Evolutionary conservation across 2,113 vertebrate species (phyloP), one percentile per base, ranked within the genome.

Genomic region (Dunckerocampus dactyliophorus): DNA sequence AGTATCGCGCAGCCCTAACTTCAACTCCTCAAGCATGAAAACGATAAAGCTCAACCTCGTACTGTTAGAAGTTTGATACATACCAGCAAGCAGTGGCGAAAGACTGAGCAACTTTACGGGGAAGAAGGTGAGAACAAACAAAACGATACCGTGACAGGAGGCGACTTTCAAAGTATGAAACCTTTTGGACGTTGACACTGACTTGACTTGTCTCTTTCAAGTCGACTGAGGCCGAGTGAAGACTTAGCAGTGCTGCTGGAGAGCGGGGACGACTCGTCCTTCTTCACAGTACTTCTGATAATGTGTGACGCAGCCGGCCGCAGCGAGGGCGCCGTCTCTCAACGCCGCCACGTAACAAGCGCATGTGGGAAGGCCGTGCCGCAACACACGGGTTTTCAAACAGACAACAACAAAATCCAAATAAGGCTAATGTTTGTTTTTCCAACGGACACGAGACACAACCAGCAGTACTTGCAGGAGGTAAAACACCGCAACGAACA

Each of bases 231-330:
- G 47, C 47, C 54, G 63, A 72, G 71, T 46, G 43, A 15, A 72
- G 43, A 61, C 58, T 67, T 59, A 58, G 70, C 76, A 80, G 76
- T 80, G 80, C 74, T 82, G 53, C 52, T 56, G 62, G 58, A 71
- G 58, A 45, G 62, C 24, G 50, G 63, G 72, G 70, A 52, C 56
- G 13, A 59, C 58, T 68, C 20, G 20, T 39, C 50, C 67, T 59
- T 79, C 77, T 82, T 87, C 82, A 83, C 82, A 81, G 75, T 77
- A 79, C 76, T 74, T 72, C n/a, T 83, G 81, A 75, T 72, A 80
- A n/a, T n/a, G 65, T 77, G 71, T 47, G 75, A 80, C 74, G 75
- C 69, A 73, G 66, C 69, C 67, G 72, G 71, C 59, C 45, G 67
- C 49, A 71, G 68, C 28, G 19, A 74, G 70, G 72, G 55, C 19